Percentiles rank a stretch among this genome's conserved stretches.
Conservation (phyloP, 1,140 invertebrate genomes). For the Drepana arcuata region DNA sequence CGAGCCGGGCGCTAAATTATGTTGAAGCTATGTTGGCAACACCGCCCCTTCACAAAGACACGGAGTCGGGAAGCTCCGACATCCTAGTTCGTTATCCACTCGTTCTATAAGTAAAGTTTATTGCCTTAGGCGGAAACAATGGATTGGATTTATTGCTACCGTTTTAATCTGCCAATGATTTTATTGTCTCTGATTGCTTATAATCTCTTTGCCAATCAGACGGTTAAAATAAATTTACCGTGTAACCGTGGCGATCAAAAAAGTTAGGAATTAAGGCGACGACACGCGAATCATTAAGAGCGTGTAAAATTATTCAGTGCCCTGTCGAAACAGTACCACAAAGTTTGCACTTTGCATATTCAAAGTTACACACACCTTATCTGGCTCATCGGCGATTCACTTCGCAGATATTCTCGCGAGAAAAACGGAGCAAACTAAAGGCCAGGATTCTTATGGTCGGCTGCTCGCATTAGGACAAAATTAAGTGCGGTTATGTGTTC, state of each 20-base stretch:
- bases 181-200: constrained; percentile 7
- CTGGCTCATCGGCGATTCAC: constrained; percentile 58
- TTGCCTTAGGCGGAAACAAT: constrained; percentile 32
- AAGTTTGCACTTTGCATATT: constrained; percentile 68
- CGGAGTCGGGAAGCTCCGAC: constrained; percentile 23
- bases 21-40: constrained; percentile 33
- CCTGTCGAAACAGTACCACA: constrained; percentile 56
- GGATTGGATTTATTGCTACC: constrained; percentile 17
- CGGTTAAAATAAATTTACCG: no score
- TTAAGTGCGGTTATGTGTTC: constrained; percentile 68
- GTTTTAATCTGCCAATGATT: constrained; percentile 12
- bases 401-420: constrained; percentile 47
- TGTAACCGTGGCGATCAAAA: constrained; percentile 4
- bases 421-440: constrained; percentile 48
- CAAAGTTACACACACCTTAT: constrained; percentile 64
- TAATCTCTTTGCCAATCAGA: no score
- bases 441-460: constrained; percentile 39
- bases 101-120: constrained; percentile 44
- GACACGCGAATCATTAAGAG: constrained; percentile 62
- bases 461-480: constrained; percentile 61
- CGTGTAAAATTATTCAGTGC: constrained; percentile 68
- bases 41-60: constrained; percentile 23
- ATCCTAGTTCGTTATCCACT: constrained; percentile 55
- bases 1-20: constrained; percentile 54
- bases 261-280: constrained; percentile 18